Evolutionary conservation across 2,888 invertebrate species (phyloP), one percentile per base, ranked within the genome.

Genomic region (Lampropteryx suffumata): DNA sequence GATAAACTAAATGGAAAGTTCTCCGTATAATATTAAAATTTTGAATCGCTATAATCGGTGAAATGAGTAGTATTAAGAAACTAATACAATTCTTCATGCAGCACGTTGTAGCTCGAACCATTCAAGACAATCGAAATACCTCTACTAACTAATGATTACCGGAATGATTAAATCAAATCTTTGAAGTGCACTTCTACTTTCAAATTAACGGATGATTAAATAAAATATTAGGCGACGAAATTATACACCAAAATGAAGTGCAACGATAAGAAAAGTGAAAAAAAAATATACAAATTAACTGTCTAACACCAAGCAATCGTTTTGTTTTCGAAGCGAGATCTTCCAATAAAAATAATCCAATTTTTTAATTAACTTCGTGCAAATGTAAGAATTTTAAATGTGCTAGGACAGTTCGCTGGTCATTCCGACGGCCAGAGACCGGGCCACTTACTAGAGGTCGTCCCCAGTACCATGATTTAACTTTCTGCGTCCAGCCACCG

Each of bases 391-490:
- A 80, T 84, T 77, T 71, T 82, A 79, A 82, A 84, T 84, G 89
- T 90, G 90, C 88, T 86, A 89, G 83, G 86, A 83, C 84, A 77
- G 76, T 75, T 83, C 76, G 82, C 79, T 79, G 84, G 73, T 79
- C 77, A 76, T 75, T 81, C 76, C 77, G 79, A 77, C 79, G 82
- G 76, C 77, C 73, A 71, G 76, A 79, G 79, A 80, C 82, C 84
- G 84, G 82, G 84, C 79, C 92, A 96, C 96, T 96, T 96, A 96
- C 96, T 93, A 96, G 95, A 95, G 96, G 96, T 94, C 96, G 94
- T 93, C 96, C 97, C 96, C 96, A 96, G 95, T 97, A 97, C 96
- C 97, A 97, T 92, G 96, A 96, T 94, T 96, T 96, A 93, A 96
- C 96, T 94, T 96, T 96, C 94, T 96, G 96, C 93, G 97, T 97